Base-by-base conservation (phyloP, 2,113 vertebrate genomes). In the Prinia subflava region DNA sequence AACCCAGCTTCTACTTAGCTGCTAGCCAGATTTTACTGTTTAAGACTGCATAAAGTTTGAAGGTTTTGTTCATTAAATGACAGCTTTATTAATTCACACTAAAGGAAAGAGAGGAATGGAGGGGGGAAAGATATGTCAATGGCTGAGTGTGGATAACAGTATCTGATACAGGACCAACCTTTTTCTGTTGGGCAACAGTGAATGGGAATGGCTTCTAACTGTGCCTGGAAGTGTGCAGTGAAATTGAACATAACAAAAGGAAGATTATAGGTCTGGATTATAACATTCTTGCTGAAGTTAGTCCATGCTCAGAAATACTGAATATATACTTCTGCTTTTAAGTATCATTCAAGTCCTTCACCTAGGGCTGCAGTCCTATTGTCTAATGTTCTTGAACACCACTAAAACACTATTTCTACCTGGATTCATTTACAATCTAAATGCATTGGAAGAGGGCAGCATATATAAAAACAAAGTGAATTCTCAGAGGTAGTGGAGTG, bases 131-230 rank as follows among this genome's bases (percentile, higher is more conserved):
- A 9, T 28, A 3, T 2, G 5, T 23, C 21, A 0, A 0, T 44
- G 71, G 11, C 30, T 44, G 25, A 75, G 47, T 21, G 1, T 13
- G 20, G 47, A 4, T 39, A 4, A 28, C 13, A 73, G 33, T 18
- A 11, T 35, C 47, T 39, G 47, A 13, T 16, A 11, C 23, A 16
- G 56, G 44, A 47, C 24, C 1, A 13, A 46, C 18, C 41, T 55
- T 56, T 25, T n/a, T 44, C 30, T 20, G 6, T 46, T 16, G 12
- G 25, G 55, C 0, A 0, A 15, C 19, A 42, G 31, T 31, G 50
- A 56, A 33, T 0, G 0, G 44, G 75, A 59, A 12, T 62, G 7
- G 0, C 62, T 57, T 79, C 39, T 28, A 33, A 28, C 31, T 1
- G 0, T 76, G 28, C 28, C 70, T 80, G 52, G n/a, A 74, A 42